Percentiles rank a stretch among this genome's conserved stretches.
These are phyloP conservation scores for Troides aeacus DNA, from an alignment of 2,888 invertebrate genomes.

Conservation along the genomic window DNA sequence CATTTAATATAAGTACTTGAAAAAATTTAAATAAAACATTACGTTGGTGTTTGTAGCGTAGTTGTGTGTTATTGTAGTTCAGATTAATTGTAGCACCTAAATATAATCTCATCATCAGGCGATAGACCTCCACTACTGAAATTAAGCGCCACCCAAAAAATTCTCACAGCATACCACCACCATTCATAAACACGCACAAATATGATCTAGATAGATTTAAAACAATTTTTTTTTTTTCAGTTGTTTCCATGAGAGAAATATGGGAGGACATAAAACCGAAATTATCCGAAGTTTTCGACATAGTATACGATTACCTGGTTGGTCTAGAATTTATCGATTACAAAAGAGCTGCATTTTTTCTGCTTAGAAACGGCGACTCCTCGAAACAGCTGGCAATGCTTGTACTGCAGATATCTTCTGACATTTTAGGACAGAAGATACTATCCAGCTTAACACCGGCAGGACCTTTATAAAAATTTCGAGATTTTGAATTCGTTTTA, in stretches of 20 bases:
- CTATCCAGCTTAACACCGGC: constrained; percentile 52
- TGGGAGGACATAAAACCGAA: constrained; percentile 62
- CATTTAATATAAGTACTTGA: too few relatives aligned
- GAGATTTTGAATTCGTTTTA: neutral
- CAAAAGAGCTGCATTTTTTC: constrained; percentile 50
- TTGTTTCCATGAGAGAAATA: constrained; percentile 63
- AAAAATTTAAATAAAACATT: too few relatives aligned
- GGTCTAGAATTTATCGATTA: constrained; percentile 67
- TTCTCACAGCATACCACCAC: too few relatives aligned
- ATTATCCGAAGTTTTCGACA: constrained; percentile 58
- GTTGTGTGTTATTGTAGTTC: too few relatives aligned
- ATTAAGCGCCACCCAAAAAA: too few relatives aligned
- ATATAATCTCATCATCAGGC: too few relatives aligned
- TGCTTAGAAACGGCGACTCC: constrained; percentile 44
- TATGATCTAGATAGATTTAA: neutral
- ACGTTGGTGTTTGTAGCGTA: too few relatives aligned
- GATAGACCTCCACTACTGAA: too few relatives aligned
- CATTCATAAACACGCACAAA: too few relatives aligned
- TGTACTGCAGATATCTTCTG: constrained; percentile 56
- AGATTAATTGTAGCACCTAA: too few relatives aligned
- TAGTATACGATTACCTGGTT: constrained; percentile 68
- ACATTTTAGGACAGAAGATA: constrained; percentile 59
- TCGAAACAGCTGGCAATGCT: constrained; percentile 54
- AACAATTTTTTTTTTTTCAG: constrained; percentile 39
- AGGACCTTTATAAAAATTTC: neutral